A percentile compares a stretch with the other conserved stretches of the same genome.
Evolutionary conservation across 2,888 invertebrate species (phyloP).

Genomic region (Napeogenes inachia): DNA sequence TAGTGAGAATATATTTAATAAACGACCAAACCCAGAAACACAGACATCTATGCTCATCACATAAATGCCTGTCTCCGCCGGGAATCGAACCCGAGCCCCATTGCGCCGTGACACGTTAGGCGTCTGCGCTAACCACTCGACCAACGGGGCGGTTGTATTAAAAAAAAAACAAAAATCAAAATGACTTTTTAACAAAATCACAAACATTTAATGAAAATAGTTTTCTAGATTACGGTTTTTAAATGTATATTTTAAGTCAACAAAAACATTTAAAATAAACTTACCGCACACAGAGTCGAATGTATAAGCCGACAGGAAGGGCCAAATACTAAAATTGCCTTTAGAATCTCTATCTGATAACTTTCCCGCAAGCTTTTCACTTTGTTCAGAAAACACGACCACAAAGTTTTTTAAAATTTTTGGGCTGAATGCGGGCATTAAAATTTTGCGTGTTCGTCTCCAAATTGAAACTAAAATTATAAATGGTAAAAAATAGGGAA

Average conservation of each 20-base stretch:
- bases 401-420: conserved; percentile 81
- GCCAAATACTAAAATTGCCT: conserved; percentile 71
- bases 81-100: no score
- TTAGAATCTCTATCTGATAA: conserved; percentile 43
- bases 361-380: conserved; percentile 63
- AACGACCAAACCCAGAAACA: no score
- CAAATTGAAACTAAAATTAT: conserved; percentile 70
- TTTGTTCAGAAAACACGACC: conserved; percentile 79
- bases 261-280: conserved; percentile 29
- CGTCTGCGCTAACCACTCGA: no score
- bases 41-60: no score
- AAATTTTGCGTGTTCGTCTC: conserved; percentile 78
- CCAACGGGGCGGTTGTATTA: no score
- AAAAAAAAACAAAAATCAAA: no score
- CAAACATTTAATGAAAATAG: no score
- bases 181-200: no score
- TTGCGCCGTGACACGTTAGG: no score
- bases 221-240: no score
- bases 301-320: conserved; percentile 74
- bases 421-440: conserved; percentile 82
- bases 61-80: no score
- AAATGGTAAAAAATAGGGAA: neutral
- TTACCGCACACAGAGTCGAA: conserved; percentile 81
- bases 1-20: no score
- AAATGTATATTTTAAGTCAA: neutral